These are phyloP conservation scores for Spheniscus humboldti DNA, from an alignment of 2,797 vertebrate genomes.

Conservation along the genomic window DNA sequence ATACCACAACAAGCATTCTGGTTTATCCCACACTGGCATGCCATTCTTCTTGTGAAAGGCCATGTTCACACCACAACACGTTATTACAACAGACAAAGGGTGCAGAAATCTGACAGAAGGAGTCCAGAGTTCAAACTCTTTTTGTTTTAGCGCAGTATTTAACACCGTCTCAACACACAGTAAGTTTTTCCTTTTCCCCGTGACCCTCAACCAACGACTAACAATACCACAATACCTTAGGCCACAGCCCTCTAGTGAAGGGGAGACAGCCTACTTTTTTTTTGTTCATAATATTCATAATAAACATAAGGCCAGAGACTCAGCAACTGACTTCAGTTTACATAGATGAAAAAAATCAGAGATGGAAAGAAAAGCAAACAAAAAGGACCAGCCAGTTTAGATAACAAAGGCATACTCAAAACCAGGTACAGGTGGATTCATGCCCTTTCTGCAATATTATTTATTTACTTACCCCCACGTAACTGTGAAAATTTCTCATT, in stretches of 20 bases:
- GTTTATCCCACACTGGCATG: neutral
- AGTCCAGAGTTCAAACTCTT: constrained; percentile 3
- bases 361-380: neutral
- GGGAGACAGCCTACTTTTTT: neutral
- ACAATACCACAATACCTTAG: rapidly evolving
- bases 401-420: neutral
- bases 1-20: neutral
- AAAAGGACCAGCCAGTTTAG: neutral
- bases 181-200: neutral
- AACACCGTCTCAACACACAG: neutral
- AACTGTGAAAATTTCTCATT: neutral
- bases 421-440: neutral
- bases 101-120: neutral
- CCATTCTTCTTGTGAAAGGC: constrained; percentile 15
- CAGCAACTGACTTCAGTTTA: neutral
- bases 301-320: neutral
- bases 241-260: neutral
- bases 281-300: neutral
- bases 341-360: neutral
- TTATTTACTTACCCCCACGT: neutral
- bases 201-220: neutral
- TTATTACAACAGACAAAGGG: neutral
- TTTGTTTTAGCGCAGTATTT: neutral
- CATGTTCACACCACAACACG: neutral
- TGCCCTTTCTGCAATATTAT: neutral